A percentile compares a stretch with the other conserved stretches of the same genome.
Conservation (phyloP, 1,140 invertebrate species). For the Drosophila rufa region DNA sequence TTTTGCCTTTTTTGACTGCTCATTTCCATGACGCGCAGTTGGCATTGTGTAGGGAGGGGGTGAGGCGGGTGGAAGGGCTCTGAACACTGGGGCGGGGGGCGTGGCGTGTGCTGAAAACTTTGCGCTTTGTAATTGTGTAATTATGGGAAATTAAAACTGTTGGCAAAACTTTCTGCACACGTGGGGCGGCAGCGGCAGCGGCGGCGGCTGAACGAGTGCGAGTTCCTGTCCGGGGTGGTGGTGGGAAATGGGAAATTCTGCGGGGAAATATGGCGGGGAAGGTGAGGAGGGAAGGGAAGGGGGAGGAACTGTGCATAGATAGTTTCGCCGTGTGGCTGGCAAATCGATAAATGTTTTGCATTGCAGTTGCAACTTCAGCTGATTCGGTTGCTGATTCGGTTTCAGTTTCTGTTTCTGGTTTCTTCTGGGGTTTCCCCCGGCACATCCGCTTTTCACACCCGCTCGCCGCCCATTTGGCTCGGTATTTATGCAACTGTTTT, state of each 20-base stretch:
- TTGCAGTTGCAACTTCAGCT: conserved; percentile 56
- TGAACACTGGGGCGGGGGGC: conserved; percentile 32
- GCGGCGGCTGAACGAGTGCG: conserved; percentile 38
- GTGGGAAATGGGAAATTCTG: conserved; percentile 16
- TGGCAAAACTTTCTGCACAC: conserved; percentile 82
- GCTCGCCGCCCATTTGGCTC: conserved; percentile 17
- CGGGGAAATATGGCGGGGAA: not conserved
- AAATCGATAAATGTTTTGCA: conserved; percentile 65
- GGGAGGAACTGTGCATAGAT: conserved; percentile 36
- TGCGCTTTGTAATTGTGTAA: conserved; percentile 84
- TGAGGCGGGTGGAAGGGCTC: not conserved
- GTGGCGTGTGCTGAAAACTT: conserved; percentile 82
- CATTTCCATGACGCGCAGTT: conserved; percentile 81
- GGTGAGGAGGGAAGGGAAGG: not conserved
- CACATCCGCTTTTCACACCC: not conserved
- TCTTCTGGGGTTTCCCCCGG: conserved; percentile 25
- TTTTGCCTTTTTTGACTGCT: conserved; percentile 65
- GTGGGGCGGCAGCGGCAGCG: conserved; percentile 48
- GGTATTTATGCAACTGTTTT: conserved; percentile 80
- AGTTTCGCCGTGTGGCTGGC: conserved; percentile 42
- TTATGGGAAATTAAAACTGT: conserved; percentile 84
- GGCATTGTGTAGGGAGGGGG: conserved; percentile 60
- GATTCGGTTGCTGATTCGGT: conserved; percentile 49
- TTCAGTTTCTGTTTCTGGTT: conserved; percentile 36
- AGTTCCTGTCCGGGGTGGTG: conserved; percentile 1